Evolutionary conservation across 1,140 invertebrate genomes (phyloP).

Genomic region (Gryllus bimaculatus): DNA sequence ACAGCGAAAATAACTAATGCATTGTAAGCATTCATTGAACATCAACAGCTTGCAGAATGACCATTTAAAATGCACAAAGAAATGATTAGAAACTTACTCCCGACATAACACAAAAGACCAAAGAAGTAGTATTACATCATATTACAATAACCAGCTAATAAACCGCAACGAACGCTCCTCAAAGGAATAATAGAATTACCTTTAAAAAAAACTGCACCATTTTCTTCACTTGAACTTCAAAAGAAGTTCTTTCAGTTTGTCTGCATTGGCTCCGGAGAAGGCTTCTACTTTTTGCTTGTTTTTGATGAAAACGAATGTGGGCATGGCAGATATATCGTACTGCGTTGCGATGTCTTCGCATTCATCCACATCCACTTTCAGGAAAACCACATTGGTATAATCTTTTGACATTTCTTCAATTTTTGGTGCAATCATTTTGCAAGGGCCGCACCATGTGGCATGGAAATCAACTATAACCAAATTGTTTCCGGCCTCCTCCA

Average conservation of each 20-base stretch:
- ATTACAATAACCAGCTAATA: no score
- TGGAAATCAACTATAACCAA: conserved; percentile 82
- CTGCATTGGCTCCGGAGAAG: conserved; percentile 70
- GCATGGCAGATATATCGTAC: conserved; percentile 81
- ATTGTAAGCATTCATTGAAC: no score
- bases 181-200: no score
- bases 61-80: no score
- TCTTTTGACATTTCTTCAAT: conserved; percentile 45
- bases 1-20: no score
- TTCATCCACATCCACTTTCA: conserved; percentile 81
- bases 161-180: no score
- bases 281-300: conserved; percentile 55
- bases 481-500: conserved; percentile 66
- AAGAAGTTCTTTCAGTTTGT: conserved; percentile 57
- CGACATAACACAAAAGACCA: no score
- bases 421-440: conserved; percentile 82
- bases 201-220: no score
- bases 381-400: conserved; percentile 46
- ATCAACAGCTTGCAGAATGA: no score
- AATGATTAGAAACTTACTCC: no score
- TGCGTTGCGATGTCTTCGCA: conserved; percentile 69
- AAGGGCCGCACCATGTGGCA: conserved; percentile 84
- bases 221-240: conserved; percentile 42
- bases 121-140: no score
- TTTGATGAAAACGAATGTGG: conserved; percentile 87